Base-by-base conservation (phyloP, 2,888 invertebrate genomes). In the Luffia ferchaultella region DNA sequence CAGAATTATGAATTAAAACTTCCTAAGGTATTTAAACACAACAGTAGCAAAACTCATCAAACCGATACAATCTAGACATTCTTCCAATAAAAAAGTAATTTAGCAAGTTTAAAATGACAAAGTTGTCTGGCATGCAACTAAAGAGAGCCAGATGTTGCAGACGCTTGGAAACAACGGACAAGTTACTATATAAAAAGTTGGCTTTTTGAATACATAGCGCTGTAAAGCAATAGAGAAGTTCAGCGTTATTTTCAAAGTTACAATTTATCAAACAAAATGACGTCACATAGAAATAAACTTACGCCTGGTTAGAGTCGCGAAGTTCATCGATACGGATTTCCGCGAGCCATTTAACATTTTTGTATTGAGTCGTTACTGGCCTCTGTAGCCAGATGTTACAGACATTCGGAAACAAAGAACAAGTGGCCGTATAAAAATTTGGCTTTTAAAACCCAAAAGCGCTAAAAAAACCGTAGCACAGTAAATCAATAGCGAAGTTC, bases 221-320 rank as follows among this genome's bases (percentile, higher is more conserved):
- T 67, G 73, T 80, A 79, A 80, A 80, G 82, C 80, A 80, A 82
- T 79, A 74, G 73, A 65, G 63, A 63, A 75, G 71, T 73, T 69
- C 68, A 65, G 66, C n/a, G 48, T 19, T n/a, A 16, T 42, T 41
- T 42, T 70, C 74, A 74, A 76, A 74, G 71, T 70, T n/a, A n/a
- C n/a, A n/a, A n/a, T n/a, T n/a, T n/a, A n/a, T n/a, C n/a, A n/a
- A n/a, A n/a, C n/a, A n/a, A n/a, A n/a, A n/a, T n/a, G n/a, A n/a
- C n/a, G n/a, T n/a, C n/a, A n/a, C n/a, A n/a, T n/a, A n/a, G n/a
- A n/a, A n/a, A n/a, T n/a, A n/a, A n/a, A n/a, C n/a, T n/a, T n/a
- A n/a, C n/a, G n/a, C n/a, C n/a, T n/a, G n/a, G n/a, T n/a, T n/a
- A n/a, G n/a, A n/a, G n/a, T n/a, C n/a, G n/a, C n/a, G n/a, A n/a